Percentiles rank a stretch among this genome's conserved stretches.
phyloP scores from a whole-genome alignment of 2,113 vertebrate species.

The Sebastes schlegelii region DNA sequence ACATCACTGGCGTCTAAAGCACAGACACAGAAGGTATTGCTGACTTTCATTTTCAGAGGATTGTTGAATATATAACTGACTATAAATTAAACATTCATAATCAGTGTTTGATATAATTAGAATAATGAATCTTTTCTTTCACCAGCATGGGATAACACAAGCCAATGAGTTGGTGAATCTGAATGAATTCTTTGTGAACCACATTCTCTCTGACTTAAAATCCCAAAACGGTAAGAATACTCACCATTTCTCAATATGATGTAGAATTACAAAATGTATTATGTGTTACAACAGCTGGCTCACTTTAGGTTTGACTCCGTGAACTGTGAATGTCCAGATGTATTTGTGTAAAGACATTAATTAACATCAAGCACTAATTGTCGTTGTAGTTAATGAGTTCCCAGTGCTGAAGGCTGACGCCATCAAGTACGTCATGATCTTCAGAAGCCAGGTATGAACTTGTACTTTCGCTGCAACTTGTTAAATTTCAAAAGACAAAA shows the following conservation, averaged over 20 bases:
- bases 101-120: not conserved
- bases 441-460: conserved; percentile 93
- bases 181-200: conserved; percentile 96
- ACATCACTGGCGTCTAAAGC: conserved; percentile 98
- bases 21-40: conserved; percentile 95
- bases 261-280: not conserved
- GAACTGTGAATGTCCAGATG: not conserved
- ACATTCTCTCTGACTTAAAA: conserved; percentile 95
- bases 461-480: not conserved
- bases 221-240: conserved; percentile 89
- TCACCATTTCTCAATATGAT: not conserved
- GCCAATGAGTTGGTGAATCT: conserved; percentile 98
- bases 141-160: conserved; percentile 98
- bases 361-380: not conserved
- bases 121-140: conserved; percentile 29
- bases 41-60: not conserved
- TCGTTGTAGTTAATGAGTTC: conserved; percentile 94
- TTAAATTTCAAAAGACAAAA: not conserved
- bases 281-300: not conserved
- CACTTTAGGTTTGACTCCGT: not conserved
- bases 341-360: not conserved
- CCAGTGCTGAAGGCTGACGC: conserved; percentile 98
- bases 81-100: not conserved
- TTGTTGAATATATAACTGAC: not conserved
- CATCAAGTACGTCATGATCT: conserved; percentile 99